Base-by-base conservation (phyloP, 1,140 invertebrate genomes). In the Arion vulgaris region DNA sequence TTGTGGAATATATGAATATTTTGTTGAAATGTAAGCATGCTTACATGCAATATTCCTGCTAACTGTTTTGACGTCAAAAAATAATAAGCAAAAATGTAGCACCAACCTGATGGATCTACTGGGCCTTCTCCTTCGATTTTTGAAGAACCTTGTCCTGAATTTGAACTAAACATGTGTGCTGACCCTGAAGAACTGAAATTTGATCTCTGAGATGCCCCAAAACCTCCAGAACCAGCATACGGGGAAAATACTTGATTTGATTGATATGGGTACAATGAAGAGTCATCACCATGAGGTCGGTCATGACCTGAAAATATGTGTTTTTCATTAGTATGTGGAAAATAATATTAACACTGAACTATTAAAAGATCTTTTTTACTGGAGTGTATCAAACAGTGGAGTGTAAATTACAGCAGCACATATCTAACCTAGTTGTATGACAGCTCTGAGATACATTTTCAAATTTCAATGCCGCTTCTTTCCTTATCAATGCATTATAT, bases 41-140 rank as follows among this genome's bases (percentile, higher is more conserved):
- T n/a, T n/a, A n/a, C n/a, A n/a, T n/a, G n/a, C n/a, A n/a, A n/a
- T n/a, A n/a, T n/a, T n/a, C n/a, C n/a, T 66, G 62, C 62, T 66
- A 34, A 66, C 62, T 66, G 62, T 34, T 34, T 32, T 2, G n/a
- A n/a, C 62, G 32, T 32, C 62, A 66, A 28, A 17, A 57, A 57
- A 66, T 66, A 17, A 7, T 5, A 7, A 66, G n/a, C 2, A 32
- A 32, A 66, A 66, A 66, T 66, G 17, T 13, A 41, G 57, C 53
- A 83, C 82, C 78, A 53, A 83, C 82, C 82, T 83, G 82, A 83
- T 80, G 77, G 82, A 49, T 83, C 82, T 76, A 79, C 66, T 81
- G 79, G 26, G 74, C 57, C 49, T 49, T 81, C 68, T n/a, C 41
- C 15, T 71, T 69, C 62, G 5, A 32, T 28, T 2, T 51, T 57